phyloP scores from a whole-genome alignment of 2,113 vertebrate genomes.

The Climacteris rufus region DNA sequence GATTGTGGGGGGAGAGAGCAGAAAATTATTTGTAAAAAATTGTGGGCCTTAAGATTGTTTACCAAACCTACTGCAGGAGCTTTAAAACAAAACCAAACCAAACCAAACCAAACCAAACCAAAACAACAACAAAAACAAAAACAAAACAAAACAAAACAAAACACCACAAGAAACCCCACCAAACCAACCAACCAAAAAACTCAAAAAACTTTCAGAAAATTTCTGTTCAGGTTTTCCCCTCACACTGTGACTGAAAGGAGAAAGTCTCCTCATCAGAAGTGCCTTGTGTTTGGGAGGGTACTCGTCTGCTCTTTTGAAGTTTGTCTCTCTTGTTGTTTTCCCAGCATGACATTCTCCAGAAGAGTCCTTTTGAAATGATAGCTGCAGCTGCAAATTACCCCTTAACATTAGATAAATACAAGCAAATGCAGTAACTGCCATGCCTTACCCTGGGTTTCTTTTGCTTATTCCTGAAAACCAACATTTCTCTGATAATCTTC shows the following conservation, averaged over 20 bases:
- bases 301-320: background rate
- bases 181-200: background rate
- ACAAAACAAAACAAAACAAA: background rate
- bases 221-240: background rate
- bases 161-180: background rate
- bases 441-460: background rate
- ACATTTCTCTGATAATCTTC: background rate
- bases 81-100: background rate
- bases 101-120: background rate
- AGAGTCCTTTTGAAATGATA: background rate
- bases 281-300: background rate
- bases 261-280: background rate
- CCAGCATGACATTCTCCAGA: background rate
- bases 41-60: background rate
- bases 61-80: background rate
- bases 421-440: background rate
- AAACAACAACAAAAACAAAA: background rate
- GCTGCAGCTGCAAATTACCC: background rate
- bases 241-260: background rate
- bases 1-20: fast-evolving
- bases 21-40: background rate
- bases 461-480: background rate
- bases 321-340: background rate
- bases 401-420: background rate
- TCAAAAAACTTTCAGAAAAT: background rate